Evolutionary conservation across 2,797 vertebrate genomes (phyloP).

Genomic region (Neosilurus hyrtlii): DNA sequence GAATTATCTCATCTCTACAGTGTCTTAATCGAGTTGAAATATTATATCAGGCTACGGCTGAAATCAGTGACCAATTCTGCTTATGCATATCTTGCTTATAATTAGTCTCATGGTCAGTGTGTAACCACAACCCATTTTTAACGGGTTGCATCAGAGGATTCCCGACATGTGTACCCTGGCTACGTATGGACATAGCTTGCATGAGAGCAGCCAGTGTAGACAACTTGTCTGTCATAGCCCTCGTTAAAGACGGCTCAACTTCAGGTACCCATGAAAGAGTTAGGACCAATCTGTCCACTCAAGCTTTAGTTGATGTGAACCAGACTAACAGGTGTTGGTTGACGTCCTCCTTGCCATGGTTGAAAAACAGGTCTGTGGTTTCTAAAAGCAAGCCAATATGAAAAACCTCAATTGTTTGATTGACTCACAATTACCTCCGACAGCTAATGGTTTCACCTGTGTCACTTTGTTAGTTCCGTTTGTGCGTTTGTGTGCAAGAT

Average conservation of each 20-base stretch:
- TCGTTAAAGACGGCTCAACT: slow-evolving; percentile 44
- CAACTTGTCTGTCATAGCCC: slow-evolving; percentile 62
- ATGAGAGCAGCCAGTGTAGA: slow-evolving; percentile 61
- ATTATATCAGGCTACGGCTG: slow-evolving; percentile 16
- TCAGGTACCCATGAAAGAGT: slow-evolving; percentile 34
- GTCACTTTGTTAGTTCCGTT: too few relatives aligned
- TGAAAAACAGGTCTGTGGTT: slow-evolving; percentile 20
- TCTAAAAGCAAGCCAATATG: not conserved
- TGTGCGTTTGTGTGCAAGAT: too few relatives aligned
- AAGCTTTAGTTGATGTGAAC: slow-evolving; percentile 39
- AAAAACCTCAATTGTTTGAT: not conserved
- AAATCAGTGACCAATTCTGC: slow-evolving; percentile 57
- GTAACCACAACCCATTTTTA: slow-evolving; percentile 68
- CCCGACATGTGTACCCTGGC: slow-evolving; percentile 67
- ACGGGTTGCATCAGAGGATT: slow-evolving; percentile 70
- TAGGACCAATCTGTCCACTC: slow-evolving; percentile 46
- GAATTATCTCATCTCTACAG: slow-evolving; percentile 26
- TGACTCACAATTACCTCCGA: too few relatives aligned
- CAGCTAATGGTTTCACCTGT: too few relatives aligned
- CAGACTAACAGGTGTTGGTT: slow-evolving; percentile 33
- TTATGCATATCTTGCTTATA: slow-evolving; percentile 67
- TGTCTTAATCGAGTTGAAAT: slow-evolving; percentile 17
- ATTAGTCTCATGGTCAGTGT: slow-evolving; percentile 65
- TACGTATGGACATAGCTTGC: slow-evolving; percentile 63
- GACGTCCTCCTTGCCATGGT: slow-evolving; percentile 2